Evolutionary conservation across 2,888 invertebrate genomes (phyloP), one percentile per base, ranked within the genome.

Genomic region (Amphipoea lucens): DNA sequence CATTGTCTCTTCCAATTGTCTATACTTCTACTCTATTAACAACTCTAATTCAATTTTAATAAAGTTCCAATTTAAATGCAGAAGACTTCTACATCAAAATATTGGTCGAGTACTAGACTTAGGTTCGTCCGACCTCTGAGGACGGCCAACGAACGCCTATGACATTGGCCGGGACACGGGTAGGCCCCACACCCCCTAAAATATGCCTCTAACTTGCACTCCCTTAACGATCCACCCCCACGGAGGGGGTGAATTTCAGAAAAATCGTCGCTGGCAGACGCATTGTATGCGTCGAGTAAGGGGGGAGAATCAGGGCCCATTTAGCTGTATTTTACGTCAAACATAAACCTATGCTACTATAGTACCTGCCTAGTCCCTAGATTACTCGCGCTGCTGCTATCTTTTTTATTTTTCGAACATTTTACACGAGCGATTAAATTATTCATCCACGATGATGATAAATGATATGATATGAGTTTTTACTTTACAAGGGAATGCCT

Each of bases 131-230:
- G 96, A 96, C 96, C 96, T 95, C 93, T 94, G 91, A 90, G 86
- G 84, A 92, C 94, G 95, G 96, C 92, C 96, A 95, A 95, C 91
- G 96, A 96, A 96, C 95, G 92, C 93, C 86, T 87, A 89, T 94
- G 96, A 96, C 96, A 96, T 96, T 96, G 96, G 92, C 91, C 87
- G 92, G 94, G 93, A 90, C 94, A 90, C 89, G 87, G 90, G 92
- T 92, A 94, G 92, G 92, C 94, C 94, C 90, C 94, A 92, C 91
- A 92, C 95, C 92, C 88, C 91, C 81, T n/a, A 81, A 91, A 93
- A 90, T 92, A 90, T 90, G 92, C 92, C 92, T 91, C 89, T 84
- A 82, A 82, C 88, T 84, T 91, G 92, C 92, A 93, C 92, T 80
- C 89, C 92, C 94, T 86, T 90, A 90, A 90, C 92, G 88, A 90